Evolutionary conservation across 2,888 invertebrate species (phyloP).

Genomic region (Bimastos eiseni): DNA sequence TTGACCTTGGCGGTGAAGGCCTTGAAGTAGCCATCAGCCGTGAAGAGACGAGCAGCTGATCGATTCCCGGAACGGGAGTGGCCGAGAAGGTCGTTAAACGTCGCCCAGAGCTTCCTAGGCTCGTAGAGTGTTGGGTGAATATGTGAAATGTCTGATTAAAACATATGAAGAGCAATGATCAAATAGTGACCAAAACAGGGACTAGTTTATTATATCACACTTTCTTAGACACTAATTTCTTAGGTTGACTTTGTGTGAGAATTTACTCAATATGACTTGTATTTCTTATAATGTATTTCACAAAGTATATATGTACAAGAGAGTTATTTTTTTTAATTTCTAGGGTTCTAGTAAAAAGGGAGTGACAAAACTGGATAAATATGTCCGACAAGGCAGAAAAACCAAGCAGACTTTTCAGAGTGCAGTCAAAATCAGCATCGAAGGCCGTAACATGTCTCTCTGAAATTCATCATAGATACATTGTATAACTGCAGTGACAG

Average conservation of each 20-base stretch:
- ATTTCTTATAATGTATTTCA: neutral
- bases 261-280: neutral
- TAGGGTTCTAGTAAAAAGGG: slow-evolving; percentile 74
- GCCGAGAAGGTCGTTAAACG: too few species aligned
- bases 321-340: slow-evolving; percentile 36
- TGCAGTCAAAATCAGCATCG: slow-evolving; percentile 92
- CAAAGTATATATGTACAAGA: neutral
- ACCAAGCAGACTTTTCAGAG: slow-evolving; percentile 70
- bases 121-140: too few species aligned
- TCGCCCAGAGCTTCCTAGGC: too few species aligned
- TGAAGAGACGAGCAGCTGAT: too few species aligned
- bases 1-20: too few species aligned
- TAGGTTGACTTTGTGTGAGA: neutral
- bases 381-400: slow-evolving; percentile 78
- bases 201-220: neutral
- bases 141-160: too few species aligned
- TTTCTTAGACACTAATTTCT: neutral
- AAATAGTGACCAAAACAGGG: neutral
- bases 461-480: slow-evolving; percentile 23
- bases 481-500: neutral
- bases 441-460: slow-evolving; percentile 92
- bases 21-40: too few species aligned
- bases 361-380: slow-evolving; percentile 86
- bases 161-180: too few species aligned
- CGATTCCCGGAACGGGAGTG: too few species aligned